Base-by-base conservation (phyloP, 2,888 invertebrate genomes). In the Selenia dentaria region DNA sequence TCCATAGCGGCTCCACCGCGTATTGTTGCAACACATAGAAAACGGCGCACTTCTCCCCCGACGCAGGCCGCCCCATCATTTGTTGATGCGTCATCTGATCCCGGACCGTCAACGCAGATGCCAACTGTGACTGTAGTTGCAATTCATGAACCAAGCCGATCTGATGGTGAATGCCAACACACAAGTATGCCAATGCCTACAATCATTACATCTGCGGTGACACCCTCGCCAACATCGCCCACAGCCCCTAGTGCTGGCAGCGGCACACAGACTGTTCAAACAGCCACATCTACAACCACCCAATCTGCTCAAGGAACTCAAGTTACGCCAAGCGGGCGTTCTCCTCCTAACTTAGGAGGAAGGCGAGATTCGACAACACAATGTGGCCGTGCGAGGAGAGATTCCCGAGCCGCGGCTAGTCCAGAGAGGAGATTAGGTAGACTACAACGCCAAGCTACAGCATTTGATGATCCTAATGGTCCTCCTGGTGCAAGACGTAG, bases 291-390 rank as follows among this genome's bases (percentile, higher is more conserved):
- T 34, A 34, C 41, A 2, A 41, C 68, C 1, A 67, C 74, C 6
- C 73, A 77, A 48, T 65, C 74, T 6, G 66, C 68, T 32, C 79
- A 79, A 60, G 67, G 57, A 10, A 71, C 66, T 6, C 83, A 81
- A 64, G 80, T 63, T 3, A 75, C 82, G 1, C 77, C 88, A 2
- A 68, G 81, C 37, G 87, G 86, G 9, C 74, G 79, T 24, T 78
- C 84, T 9, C 85, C 91, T 3, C 87, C 92, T 0, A 89, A 83
- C 33, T 82, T 92, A 28, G 91, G 92, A 29, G 93, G 93, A 0
- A 89, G 96, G 14, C 91, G 96, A 43, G 96, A 97, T 70, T 96
- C 96, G 0, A 96, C 96, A 1, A 96, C 96, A 0, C 96, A 97
- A 83, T 96, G 96, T 66, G 94, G 94, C 3, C 77, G 88, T 39